phyloP scores from a whole-genome alignment of 2,113 vertebrate genomes.

The Myanophis thanlyinensis region DNA sequence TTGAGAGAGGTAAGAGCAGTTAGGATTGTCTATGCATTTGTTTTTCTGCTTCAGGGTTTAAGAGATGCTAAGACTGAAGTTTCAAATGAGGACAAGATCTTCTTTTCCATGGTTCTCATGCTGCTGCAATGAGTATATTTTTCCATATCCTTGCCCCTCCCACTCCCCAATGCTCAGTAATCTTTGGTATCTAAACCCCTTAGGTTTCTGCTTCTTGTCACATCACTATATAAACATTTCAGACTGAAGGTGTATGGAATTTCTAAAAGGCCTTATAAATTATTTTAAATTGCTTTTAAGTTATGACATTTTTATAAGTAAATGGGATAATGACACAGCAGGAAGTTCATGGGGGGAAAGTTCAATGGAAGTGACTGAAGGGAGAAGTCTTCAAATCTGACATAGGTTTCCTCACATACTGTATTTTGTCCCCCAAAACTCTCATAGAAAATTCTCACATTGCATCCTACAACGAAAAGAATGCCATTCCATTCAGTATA shows the following conservation, averaged over 20 bases:
- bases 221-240: background rate
- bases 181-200: conserved; percentile 12
- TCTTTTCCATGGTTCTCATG: background rate
- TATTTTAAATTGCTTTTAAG: background rate
- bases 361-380: background rate
- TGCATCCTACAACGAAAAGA: background rate
- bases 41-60: background rate
- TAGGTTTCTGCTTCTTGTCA: conserved; percentile 27
- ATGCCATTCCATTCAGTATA: background rate
- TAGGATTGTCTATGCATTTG: accelerated
- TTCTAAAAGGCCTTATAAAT: conserved; percentile 15
- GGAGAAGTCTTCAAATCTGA: background rate
- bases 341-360: background rate
- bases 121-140: background rate
- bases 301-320: background rate
- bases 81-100: background rate
- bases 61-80: background rate
- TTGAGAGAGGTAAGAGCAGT: conserved; percentile 88
- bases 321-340: background rate
- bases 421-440: background rate
- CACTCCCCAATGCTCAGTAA: conserved; percentile 17
- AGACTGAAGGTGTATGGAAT: conserved; percentile 39
- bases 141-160: background rate
- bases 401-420: background rate
- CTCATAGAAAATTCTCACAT: background rate